These are phyloP conservation scores for Ophthalmolycus amberensis DNA, from an alignment of 2,113 vertebrate species.

Conservation along the genomic window DNA sequence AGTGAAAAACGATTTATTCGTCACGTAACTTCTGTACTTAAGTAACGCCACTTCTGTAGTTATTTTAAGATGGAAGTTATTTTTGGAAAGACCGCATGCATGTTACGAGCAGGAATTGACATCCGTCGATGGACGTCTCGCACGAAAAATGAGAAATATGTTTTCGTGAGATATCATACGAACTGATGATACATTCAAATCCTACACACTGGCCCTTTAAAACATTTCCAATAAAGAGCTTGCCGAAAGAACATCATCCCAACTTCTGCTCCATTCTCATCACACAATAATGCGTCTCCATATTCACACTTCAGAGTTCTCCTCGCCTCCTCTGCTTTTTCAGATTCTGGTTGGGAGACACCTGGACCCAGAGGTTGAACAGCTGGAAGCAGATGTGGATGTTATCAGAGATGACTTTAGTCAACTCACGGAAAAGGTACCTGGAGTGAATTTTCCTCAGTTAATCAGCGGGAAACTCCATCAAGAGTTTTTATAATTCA, in stretches of 20 bases:
- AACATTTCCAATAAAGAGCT: not conserved
- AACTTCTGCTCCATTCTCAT: not conserved
- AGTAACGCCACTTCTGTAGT: too few relatives aligned
- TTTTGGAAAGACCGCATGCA: too few relatives aligned
- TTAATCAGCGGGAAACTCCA: too few relatives aligned
- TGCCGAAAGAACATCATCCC: not conserved
- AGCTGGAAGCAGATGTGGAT: slow-evolving; percentile 81
- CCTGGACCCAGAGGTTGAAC: slow-evolving; percentile 75
- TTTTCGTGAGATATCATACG: too few relatives aligned
- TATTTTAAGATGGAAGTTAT: too few relatives aligned
- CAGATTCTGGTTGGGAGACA: slow-evolving; percentile 80
- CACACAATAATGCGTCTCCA: not conserved
- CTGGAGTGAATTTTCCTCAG: slow-evolving; percentile 17
- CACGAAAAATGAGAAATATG: too few relatives aligned
- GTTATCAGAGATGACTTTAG: slow-evolving; percentile 78
- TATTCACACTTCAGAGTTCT: not conserved
- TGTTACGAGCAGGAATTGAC: too few relatives aligned
- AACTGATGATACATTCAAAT: too few relatives aligned
- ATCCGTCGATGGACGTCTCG: too few relatives aligned
- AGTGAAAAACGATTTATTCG: too few relatives aligned
- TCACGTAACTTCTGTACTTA: too few relatives aligned
- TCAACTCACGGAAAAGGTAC: slow-evolving; percentile 85
- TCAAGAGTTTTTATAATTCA: too few relatives aligned
- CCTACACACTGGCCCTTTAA: not conserved
- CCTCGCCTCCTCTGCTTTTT: slow-evolving; percentile 33